Evolutionary conservation across 2,888 invertebrate genomes (phyloP).

Genomic region (Chirona hameri): DNA sequence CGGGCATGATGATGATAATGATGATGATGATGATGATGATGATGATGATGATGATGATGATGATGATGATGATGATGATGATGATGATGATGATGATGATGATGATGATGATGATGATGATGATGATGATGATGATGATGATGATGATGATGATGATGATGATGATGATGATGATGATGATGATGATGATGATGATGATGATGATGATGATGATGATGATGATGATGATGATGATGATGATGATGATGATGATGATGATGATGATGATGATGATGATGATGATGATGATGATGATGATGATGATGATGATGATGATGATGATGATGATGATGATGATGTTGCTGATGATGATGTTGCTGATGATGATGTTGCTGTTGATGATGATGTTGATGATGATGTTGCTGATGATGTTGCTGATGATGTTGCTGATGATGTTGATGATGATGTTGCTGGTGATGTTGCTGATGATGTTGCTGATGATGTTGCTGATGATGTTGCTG

Average conservation of each 20-base stretch:
- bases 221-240: not conserved
- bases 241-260: not conserved
- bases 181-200: slow-evolving; percentile 12
- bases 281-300: slow-evolving; percentile 22
- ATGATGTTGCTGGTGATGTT: too few species aligned
- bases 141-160: slow-evolving; percentile 27
- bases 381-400: too few species aligned
- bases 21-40: slow-evolving; percentile 14
- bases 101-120: slow-evolving; percentile 13
- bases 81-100: slow-evolving; percentile 9
- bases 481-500: too few species aligned
- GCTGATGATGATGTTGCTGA: too few species aligned
- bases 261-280: slow-evolving; percentile 10
- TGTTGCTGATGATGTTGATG: too few species aligned
- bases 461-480: too few species aligned
- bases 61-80: slow-evolving; percentile 23
- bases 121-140: not conserved
- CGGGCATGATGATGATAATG: too few species aligned
- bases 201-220: slow-evolving; percentile 25
- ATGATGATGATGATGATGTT: too few species aligned
- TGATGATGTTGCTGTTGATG: too few species aligned
- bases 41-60: slow-evolving; percentile 9
- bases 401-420: too few species aligned
- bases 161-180: slow-evolving; percentile 14
- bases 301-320: slow-evolving; percentile 24